Evolutionary conservation across 2,888 invertebrate genomes (phyloP).

Genomic region (Sericinus montela): DNA sequence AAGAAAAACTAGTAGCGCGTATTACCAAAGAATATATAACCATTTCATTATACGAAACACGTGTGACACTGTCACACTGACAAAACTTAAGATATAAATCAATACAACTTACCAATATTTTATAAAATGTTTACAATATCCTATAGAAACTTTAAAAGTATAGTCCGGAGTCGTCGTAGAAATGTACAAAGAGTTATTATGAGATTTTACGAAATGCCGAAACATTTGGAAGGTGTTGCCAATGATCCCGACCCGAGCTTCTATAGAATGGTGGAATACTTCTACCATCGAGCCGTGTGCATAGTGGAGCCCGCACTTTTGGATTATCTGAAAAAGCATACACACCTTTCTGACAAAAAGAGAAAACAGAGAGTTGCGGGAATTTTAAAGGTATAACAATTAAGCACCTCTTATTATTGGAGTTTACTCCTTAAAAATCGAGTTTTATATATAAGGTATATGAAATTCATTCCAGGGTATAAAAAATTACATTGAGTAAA

Average conservation of each 20-base stretch:
- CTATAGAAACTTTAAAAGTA: conserved; percentile 1
- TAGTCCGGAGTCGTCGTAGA: neutral
- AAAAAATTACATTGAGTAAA: too few relatives aligned
- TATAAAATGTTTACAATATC: conserved; percentile 2
- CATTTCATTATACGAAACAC: too few relatives aligned
- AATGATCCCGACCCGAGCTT: conserved; percentile 72
- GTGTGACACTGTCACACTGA: too few relatives aligned
- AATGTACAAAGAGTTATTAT: conserved; percentile 18
- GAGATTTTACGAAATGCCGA: conserved; percentile 59
- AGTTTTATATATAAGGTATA: too few relatives aligned
- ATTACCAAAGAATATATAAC: too few relatives aligned
- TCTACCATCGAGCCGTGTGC: conserved; percentile 81
- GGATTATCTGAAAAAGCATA: conserved; percentile 66
- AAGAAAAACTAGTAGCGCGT: too few relatives aligned
- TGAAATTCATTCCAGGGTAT: too few relatives aligned
- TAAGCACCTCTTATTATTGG: too few relatives aligned
- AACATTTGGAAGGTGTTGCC: conserved; percentile 43
- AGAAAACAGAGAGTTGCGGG: conserved; percentile 81
- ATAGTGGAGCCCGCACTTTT: conserved; percentile 74
- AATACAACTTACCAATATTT: neutral
- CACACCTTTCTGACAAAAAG: conserved; percentile 76
- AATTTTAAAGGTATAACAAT: conserved; percentile 40
- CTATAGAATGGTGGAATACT: conserved; percentile 83
- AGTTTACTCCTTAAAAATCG: too few relatives aligned
- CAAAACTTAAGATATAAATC: too few relatives aligned